Evolutionary conservation across 2,797 vertebrate genomes (phyloP).

Genomic region (Pseudotriccus pelzelni): DNA sequence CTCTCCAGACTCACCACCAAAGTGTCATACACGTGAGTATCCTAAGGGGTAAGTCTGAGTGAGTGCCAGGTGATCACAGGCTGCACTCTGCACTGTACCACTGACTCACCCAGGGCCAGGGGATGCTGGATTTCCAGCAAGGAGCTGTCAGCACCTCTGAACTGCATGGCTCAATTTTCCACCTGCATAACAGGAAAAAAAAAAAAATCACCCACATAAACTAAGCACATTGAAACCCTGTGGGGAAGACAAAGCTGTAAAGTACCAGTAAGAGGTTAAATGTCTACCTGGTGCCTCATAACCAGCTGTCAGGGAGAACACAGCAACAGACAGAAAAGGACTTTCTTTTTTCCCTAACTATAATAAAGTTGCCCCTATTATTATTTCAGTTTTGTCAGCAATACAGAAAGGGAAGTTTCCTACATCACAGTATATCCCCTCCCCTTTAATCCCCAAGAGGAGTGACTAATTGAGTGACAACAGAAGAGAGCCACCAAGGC

Average conservation of each 20-base stretch:
- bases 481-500: background rate
- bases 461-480: slow-evolving; percentile 31
- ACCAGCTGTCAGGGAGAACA: background rate
- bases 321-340: background rate
- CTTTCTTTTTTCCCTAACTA: background rate
- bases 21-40: too few species aligned
- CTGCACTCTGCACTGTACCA: background rate
- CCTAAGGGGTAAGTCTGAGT: background rate
- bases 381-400: background rate
- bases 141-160: background rate
- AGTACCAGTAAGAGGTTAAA: background rate
- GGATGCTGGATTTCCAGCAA: background rate
- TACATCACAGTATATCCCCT: background rate
- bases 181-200: background rate
- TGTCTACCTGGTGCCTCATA: background rate
- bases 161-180: background rate
- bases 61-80: background rate
- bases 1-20: background rate
- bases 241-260: background rate
- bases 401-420: background rate
- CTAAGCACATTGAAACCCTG: background rate
- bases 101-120: background rate
- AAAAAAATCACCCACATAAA: background rate
- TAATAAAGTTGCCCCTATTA: background rate
- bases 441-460: background rate